Conservation (phyloP, 2,888 invertebrate genomes). For the Yponomeuta plumbellus region DNA sequence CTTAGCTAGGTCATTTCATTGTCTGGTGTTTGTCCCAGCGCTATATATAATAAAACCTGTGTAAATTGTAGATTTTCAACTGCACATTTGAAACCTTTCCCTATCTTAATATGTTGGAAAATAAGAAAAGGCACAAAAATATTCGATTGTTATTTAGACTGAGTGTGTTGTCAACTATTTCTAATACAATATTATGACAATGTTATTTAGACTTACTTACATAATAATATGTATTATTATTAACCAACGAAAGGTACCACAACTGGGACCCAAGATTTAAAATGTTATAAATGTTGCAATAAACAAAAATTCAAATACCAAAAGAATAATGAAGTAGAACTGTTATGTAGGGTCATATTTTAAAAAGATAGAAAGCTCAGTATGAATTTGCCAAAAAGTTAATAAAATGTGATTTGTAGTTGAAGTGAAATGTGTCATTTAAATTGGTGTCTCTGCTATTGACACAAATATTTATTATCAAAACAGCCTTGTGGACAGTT, state of each 20-base stretch:
- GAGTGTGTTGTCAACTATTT: conserved; percentile 4
- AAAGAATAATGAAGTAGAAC: conserved; percentile 14
- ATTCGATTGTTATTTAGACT: conserved; percentile 13
- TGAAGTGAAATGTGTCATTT: conserved; percentile 35
- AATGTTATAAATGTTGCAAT: background rate
- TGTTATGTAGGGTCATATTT: conserved; percentile 18
- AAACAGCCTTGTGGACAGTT: background rate
- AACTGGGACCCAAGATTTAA: conserved; percentile 9
- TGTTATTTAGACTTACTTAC: background rate
- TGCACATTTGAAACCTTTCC: conserved; percentile 13
- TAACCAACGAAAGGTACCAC: conserved; percentile 8
- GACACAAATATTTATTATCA: conserved; percentile 28
- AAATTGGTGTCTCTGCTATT: background rate
- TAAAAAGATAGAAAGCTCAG: conserved; percentile 48
- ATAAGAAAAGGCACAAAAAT: conserved; percentile 14
- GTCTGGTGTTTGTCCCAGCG: too few relatives aligned
- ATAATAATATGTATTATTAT: background rate
- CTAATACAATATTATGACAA: background rate
- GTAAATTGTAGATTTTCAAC: conserved; percentile 19
- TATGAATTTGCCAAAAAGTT: conserved; percentile 66
- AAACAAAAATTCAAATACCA: conserved; percentile 6
- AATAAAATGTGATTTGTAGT: conserved; percentile 60
- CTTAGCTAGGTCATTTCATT: too few relatives aligned
- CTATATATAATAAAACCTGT: conserved; percentile 23
- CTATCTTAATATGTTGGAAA: conserved; percentile 8